Percentiles rank a stretch among this genome's conserved stretches.
These are phyloP conservation scores for Tetanocera ferruginea DNA, from an alignment of 2,888 invertebrate genomes.

Conservation along the genomic window DNA sequence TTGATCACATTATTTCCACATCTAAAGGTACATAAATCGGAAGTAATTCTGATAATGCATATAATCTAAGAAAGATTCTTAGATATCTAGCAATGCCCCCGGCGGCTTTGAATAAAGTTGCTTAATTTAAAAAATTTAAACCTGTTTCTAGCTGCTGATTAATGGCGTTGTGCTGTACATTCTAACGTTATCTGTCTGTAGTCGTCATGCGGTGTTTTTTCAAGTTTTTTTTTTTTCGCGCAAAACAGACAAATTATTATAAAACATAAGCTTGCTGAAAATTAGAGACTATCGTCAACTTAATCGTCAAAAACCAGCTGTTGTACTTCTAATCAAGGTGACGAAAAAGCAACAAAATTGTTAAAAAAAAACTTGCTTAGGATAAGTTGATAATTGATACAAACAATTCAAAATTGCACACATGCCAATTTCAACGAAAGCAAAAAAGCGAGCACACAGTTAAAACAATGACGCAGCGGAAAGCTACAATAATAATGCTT, in stretches of 20 bases:
- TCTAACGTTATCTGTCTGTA: too few species aligned
- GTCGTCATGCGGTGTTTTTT: too few species aligned
- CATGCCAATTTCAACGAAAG: background rate
- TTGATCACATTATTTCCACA: too few species aligned
- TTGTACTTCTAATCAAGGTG: background rate
- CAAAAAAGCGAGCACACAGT: background rate
- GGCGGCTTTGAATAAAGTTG: too few species aligned
- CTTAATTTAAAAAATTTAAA: background rate
- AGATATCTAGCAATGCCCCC: too few species aligned
- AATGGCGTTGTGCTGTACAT: background rate
- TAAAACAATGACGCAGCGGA: background rate
- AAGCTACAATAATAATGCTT: background rate
- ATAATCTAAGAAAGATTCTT: background rate
- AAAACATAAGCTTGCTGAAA: background rate
- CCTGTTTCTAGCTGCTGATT: background rate
- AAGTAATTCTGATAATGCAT: background rate
- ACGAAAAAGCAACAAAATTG: background rate
- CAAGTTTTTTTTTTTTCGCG: too few species aligned
- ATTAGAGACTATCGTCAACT: background rate
- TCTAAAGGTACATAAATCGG: constrained; percentile 29
- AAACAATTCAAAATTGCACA: background rate
- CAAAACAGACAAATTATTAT: background rate
- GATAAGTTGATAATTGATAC: background rate
- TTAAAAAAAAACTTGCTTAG: background rate
- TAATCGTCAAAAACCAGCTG: background rate